phyloP scores from a whole-genome alignment of 2,797 vertebrate species.

The Coccyzus lansbergi region DNA sequence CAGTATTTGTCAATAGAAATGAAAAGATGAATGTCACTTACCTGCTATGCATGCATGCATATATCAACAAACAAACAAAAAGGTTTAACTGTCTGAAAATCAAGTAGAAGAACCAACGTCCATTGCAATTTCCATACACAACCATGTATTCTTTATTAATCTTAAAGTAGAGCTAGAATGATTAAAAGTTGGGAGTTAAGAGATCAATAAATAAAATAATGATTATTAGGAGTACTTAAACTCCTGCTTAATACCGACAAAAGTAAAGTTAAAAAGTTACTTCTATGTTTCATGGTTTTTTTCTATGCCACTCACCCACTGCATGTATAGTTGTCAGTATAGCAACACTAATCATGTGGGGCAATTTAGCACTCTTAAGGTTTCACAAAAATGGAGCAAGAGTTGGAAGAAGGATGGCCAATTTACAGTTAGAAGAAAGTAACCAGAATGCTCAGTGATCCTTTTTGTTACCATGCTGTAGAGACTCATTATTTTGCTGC shows the following conservation, averaged over 20 bases:
- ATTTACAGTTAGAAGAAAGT: background rate
- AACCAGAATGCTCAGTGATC: background rate
- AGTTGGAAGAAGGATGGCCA: background rate
- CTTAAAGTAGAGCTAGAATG: constrained; percentile 19
- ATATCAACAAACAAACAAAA: constrained; percentile 23
- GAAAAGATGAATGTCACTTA: background rate
- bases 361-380: background rate
- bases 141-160: background rate
- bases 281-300: background rate
- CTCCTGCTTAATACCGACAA: background rate
- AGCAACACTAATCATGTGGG: background rate
- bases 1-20: background rate
- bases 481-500: background rate
- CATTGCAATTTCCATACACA: background rate
- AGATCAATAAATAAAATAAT: background rate
- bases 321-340: background rate
- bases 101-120: background rate
- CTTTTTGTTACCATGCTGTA: background rate
- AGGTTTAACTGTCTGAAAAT: background rate
- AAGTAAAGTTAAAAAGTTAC: background rate
- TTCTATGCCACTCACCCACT: background rate
- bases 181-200: background rate
- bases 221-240: background rate
- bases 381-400: background rate
- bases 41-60: constrained; percentile 64